Evolutionary conservation across 2,113 vertebrate genomes (phyloP).

Genomic region (Colius striatus): DNA sequence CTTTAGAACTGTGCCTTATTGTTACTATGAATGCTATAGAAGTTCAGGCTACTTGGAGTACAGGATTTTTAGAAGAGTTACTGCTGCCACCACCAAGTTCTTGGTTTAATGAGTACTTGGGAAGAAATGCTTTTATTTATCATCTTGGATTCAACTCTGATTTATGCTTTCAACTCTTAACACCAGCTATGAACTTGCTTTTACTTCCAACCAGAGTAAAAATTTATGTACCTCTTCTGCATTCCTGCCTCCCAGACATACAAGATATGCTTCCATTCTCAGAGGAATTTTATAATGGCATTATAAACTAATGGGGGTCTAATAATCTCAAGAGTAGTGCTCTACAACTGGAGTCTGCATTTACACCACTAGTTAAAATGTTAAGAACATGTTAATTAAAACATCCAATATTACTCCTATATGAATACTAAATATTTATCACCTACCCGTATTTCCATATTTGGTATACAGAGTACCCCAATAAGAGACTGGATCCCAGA

Average conservation of each 20-base stretch:
- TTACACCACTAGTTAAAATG: background rate
- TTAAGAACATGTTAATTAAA: background rate
- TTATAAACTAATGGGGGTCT: background rate
- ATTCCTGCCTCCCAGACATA: background rate
- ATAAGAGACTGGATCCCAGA: conserved; percentile 98
- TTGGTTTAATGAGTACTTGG: background rate
- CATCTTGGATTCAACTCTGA: background rate
- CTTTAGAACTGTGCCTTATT: background rate
- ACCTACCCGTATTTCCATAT: conserved; percentile 98
- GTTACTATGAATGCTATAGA: background rate
- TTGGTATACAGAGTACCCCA: conserved; percentile 97
- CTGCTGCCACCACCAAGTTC: background rate
- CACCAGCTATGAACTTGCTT: background rate
- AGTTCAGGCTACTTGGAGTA: background rate
- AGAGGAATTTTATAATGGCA: background rate
- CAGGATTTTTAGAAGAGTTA: background rate
- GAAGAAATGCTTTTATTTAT: background rate
- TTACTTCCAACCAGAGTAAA: background rate
- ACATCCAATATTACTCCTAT: background rate
- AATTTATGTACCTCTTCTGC: background rate
- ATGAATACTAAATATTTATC: background rate
- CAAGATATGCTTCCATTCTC: background rate
- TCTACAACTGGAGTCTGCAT: background rate
- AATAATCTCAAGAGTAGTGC: background rate
- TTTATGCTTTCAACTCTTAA: background rate